Conservation (phyloP, 2,113 vertebrate genomes). For the Melanerpes formicivorus region DNA sequence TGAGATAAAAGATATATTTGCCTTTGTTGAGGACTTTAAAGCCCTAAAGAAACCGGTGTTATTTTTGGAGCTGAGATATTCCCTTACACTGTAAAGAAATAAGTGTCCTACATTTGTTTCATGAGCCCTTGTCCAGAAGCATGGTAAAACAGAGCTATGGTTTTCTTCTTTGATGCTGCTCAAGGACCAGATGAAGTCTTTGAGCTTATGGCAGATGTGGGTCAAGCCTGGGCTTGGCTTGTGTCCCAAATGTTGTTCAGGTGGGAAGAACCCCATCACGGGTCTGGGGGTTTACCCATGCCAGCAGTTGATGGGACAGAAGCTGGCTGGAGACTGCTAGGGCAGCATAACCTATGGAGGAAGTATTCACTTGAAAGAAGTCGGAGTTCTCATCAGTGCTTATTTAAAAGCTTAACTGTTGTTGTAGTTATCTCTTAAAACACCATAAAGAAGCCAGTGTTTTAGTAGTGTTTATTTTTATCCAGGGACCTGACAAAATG, state of each 20-base stretch:
- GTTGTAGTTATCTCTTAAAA: background rate
- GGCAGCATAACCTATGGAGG: background rate
- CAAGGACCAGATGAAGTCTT: no score
- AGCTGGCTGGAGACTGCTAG: background rate
- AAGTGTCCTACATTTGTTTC: background rate
- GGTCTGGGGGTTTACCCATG: no score
- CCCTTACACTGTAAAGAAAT: background rate
- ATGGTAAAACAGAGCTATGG: background rate
- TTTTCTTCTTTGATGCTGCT: background rate
- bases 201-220: background rate
- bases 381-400: accelerated
- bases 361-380: background rate
- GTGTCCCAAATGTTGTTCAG: background rate
- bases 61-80: background rate
- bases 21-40: background rate
- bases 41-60: background rate
- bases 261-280: background rate
- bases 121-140: background rate
- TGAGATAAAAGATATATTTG: background rate
- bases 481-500: background rate
- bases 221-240: background rate
- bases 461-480: background rate
- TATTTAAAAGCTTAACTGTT: background rate
- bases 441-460: background rate
- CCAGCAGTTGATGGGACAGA: background rate